phyloP scores from a whole-genome alignment of 2,888 invertebrate genomes.

The Drosophila bunnanda region DNA sequence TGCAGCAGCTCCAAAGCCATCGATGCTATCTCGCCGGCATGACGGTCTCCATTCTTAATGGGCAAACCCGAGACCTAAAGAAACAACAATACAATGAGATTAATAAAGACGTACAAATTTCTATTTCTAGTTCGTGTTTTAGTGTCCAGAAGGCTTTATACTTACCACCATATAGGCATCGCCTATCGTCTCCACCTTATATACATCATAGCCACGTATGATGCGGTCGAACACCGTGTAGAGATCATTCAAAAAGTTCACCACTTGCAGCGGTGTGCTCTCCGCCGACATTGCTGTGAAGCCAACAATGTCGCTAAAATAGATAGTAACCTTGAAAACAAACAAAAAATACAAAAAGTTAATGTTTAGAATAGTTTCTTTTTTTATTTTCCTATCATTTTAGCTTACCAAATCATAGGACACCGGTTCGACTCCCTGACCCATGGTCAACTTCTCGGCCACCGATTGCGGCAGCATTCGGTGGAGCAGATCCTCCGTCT shows the following conservation, averaged over 20 bases:
- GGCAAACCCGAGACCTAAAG: slow-evolving; percentile 94
- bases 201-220: slow-evolving; percentile 98
- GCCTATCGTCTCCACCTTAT: slow-evolving; percentile 98
- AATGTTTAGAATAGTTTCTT: background rate
- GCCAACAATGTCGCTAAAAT: slow-evolving; percentile 98
- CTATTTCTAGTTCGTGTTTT: background rate
- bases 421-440: slow-evolving; percentile 96
- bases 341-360: background rate
- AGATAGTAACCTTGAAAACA: slow-evolving; percentile 89
- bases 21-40: slow-evolving; percentile 96
- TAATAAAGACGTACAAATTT: background rate
- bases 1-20: slow-evolving; percentile 95
- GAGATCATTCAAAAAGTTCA: slow-evolving; percentile 98
- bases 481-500: slow-evolving; percentile 96
- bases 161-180: slow-evolving; percentile 88
- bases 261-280: slow-evolving; percentile 96
- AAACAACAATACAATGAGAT: too few relatives aligned
- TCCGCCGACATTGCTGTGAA: slow-evolving; percentile 98
- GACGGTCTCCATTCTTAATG: slow-evolving; percentile 92
- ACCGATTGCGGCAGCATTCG: slow-evolving; percentile 98
- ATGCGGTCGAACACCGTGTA: slow-evolving; percentile 98
- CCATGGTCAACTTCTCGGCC: slow-evolving; percentile 93
- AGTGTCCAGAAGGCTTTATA: slow-evolving; percentile 46
- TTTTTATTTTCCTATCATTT: background rate
- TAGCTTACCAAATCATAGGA: slow-evolving; percentile 92